Base-by-base conservation (phyloP, 1,140 invertebrate species). In the Drosophila miranda region DNA sequence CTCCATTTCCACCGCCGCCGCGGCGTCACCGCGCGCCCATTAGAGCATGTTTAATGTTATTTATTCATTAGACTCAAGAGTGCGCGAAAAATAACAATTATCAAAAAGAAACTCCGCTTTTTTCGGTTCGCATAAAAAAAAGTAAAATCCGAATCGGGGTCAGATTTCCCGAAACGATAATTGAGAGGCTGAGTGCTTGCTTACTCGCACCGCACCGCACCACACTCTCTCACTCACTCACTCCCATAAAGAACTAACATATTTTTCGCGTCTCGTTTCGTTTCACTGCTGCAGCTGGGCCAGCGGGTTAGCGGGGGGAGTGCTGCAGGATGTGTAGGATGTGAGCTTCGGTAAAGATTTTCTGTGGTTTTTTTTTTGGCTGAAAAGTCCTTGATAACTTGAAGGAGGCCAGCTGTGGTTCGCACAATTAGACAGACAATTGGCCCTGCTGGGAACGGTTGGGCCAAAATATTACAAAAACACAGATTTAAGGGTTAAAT, bases 41-140 rank as follows among this genome's bases (percentile, higher is more conserved):
- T 87, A 87, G 82, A 87, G 82, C 82, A 86, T 82, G 78, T 70
- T 88, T 88, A 87, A 87, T 87, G 83, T 87, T 87, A 87, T 87
- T 87, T 87, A 87, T 87, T 87, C 82, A 87, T 87, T 87, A 87
- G 78, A 83, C 77, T 87, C 74, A 87, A 87, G 82, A 87, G 83
- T 87, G 83, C 82, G 83, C 82, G 75, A 87, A 87, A 87, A 87
- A 87, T 88, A 87, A 87, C 83, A 87, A 87, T 86, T 86, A 86
- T 84, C 72, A 87, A 87, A 87, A 68, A 49, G 67, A 78, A 77
- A 60, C 52, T 70, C 66, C 62, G 56, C 42, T 76, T 71, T 71
- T 72, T 69, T 76, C 44, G 60, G 50, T 23, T 67, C 54, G 61
- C 67, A 75, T 58, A 72, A 72, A 66, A 73, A 70, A 55, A 55